A percentile compares a stretch with the other conserved stretches of the same genome.
Conservation (phyloP, 2,113 vertebrate genomes). For the Archocentrus centrarchus region DNA sequence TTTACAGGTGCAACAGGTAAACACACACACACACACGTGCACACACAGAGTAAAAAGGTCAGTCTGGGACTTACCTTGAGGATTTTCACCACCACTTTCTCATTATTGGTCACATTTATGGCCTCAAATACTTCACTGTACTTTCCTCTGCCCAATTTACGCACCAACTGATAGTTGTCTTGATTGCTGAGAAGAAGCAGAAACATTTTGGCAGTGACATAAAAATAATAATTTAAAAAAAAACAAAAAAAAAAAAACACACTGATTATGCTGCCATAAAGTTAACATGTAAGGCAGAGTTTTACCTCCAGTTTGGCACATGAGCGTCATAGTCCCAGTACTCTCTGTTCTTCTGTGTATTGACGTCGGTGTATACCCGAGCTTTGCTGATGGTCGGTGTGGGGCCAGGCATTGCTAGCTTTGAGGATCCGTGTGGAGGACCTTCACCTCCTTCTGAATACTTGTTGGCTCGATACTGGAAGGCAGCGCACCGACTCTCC, state of each 20-base stretch:
- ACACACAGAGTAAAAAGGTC: not conserved
- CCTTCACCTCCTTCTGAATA: conserved; percentile 69
- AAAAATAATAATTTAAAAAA: not conserved
- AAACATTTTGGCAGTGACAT: not conserved
- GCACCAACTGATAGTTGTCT: conserved; percentile 97
- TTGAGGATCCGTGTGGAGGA: conserved; percentile 68
- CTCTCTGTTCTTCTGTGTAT: conserved; percentile 95
- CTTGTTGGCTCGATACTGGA: conserved; percentile 58
- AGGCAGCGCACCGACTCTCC: conserved; percentile 64
- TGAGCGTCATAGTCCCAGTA: conserved; percentile 98
- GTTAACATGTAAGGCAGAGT: not conserved
- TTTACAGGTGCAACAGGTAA: not conserved
- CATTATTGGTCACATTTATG: conserved; percentile 98
- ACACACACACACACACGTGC: not conserved
- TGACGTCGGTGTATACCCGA: conserved; percentile 96
- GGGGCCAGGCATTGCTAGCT: conserved; percentile 93
- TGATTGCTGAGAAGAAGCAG: conserved; percentile 86
- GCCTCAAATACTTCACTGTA: conserved; percentile 99
- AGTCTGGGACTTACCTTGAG: conserved; percentile 87
- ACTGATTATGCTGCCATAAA: no score
- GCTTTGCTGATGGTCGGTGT: conserved; percentile 92
- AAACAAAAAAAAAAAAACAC: not conserved
- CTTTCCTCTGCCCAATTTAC: conserved; percentile 95
- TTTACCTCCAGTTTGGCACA: conserved; percentile 95
- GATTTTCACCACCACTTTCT: conserved; percentile 98